These are phyloP conservation scores for Drosophila pegasa DNA, from an alignment of 2,888 invertebrate genomes.

Conservation along the genomic window DNA sequence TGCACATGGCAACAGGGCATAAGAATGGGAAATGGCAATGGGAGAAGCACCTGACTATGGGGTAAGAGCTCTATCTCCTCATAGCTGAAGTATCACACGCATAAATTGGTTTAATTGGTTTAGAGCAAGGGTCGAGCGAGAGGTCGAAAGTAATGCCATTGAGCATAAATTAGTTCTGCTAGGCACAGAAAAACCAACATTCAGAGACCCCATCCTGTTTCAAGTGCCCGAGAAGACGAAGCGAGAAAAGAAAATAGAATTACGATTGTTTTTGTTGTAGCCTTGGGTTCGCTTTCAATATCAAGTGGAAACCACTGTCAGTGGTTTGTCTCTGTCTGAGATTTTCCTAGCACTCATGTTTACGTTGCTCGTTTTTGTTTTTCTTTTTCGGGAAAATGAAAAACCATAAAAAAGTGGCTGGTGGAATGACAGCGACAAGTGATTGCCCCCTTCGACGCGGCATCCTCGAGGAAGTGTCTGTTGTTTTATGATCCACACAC, in stretches of 20 bases:
- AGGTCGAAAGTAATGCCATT: not conserved
- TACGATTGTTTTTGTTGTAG: slow-evolving; percentile 8
- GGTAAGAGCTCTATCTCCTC: not conserved
- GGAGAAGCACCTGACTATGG: slow-evolving; percentile 29
- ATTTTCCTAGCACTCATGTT: slow-evolving; percentile 58
- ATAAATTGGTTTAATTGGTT: slow-evolving; percentile 56
- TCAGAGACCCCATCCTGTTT: slow-evolving; percentile 31
- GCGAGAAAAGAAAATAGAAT: slow-evolving; percentile 3
- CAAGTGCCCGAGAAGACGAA: slow-evolving; percentile 49
- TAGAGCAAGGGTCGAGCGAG: slow-evolving; percentile 8
- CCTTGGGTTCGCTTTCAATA: slow-evolving; percentile 33
- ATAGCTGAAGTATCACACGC: slow-evolving; percentile 23
- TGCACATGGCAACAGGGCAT: slow-evolving; percentile 46
- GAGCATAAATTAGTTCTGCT: slow-evolving; percentile 57
- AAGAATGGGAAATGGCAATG: not conserved
- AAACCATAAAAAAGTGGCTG: slow-evolving; percentile 58
- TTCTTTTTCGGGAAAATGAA: slow-evolving; percentile 41
- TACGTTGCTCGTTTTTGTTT: slow-evolving; percentile 32
- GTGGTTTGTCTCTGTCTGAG: slow-evolving; percentile 6
- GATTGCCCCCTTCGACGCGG: slow-evolving; percentile 39
- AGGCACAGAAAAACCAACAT: not conserved
- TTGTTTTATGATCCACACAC: slow-evolving; percentile 30
- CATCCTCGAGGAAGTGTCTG: slow-evolving; percentile 36
- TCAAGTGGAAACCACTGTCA: slow-evolving; percentile 18
- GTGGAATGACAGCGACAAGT: slow-evolving; percentile 68